Evolutionary conservation across 1,140 invertebrate species (phyloP), one percentile per base, ranked within the genome.

Genomic region (Zaprionus tsacasi): DNA sequence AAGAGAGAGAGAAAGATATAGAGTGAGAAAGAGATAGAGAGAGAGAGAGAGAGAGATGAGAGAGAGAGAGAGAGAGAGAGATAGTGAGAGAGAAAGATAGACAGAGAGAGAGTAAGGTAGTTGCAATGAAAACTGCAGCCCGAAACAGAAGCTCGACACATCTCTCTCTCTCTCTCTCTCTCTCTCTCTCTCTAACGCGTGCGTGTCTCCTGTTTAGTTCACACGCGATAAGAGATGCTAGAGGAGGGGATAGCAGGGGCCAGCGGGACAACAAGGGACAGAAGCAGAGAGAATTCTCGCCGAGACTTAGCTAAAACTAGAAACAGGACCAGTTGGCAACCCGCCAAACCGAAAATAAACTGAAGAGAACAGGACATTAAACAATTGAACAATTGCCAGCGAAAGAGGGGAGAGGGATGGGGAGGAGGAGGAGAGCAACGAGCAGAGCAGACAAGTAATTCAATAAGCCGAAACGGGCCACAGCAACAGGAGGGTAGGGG

Each of bases 311-410:
- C 64, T 52, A 43, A 43, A 25, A 70, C 38, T 43, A 58, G 60
- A 11, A 57, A 1, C 60, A 50, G 60, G 13, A 74, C 30, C 52
- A 65, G 70, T 70, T 70, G 70, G 43, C 63, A 72, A 59, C 27
- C 35, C 35, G 56, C 25, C 38, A 52, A 38, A 13, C 38, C 21
- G 33, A 55, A 8, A 12, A 21, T 21, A 21, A 30, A 60, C 68
- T 61, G 50, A 15, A 61, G 30, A 59, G 63, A 74, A 66, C 81
- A 87, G 82, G 82, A 86, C 82, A 86, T 77, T 70, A 65, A 87
- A 82, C 83, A 88, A 82, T 82, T 87, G 73, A 70, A 66, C 13
- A 76, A 83, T 58, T 70, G 76, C 63, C 73, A 66, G 70, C 27
- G 35, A 38, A 50, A 30, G 60, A 60, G 64, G 30, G 64, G 21